phyloP scores from a whole-genome alignment of 2,113 vertebrate species.

The Cepphus grylle region DNA sequence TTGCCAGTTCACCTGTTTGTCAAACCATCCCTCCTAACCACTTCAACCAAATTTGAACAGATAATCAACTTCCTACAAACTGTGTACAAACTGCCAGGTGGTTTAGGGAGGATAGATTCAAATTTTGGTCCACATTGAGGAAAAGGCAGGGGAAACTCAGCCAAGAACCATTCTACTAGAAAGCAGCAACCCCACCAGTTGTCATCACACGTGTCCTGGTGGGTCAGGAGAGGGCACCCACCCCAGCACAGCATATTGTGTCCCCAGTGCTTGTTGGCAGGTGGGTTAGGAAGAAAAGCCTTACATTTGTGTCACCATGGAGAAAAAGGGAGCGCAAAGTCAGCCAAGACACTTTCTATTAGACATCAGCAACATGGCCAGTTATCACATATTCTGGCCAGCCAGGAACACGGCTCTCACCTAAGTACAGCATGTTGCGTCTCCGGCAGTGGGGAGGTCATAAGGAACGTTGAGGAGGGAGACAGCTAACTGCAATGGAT shows the following conservation, averaged over 20 bases:
- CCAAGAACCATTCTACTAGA: neutral
- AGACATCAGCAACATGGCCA: neutral
- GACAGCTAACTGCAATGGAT: neutral
- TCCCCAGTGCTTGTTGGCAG: neutral
- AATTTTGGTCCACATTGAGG: neutral
- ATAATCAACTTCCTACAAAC: neutral
- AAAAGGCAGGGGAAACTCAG: neutral
- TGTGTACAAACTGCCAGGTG: neutral
- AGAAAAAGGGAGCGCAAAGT: neutral
- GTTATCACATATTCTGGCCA: neutral
- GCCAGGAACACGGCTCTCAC: neutral
- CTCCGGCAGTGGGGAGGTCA: fast-evolving
- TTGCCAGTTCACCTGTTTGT: neutral
- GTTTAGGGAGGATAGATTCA: neutral
- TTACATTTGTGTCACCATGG: neutral
- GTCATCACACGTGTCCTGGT: fast-evolving
- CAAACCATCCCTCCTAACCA: neutral
- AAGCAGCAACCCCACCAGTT: neutral
- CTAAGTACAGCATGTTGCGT: neutral
- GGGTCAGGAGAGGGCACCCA: neutral
- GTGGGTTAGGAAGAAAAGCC: neutral
- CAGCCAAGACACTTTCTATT: neutral
- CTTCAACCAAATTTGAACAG: neutral
- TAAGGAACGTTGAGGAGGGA: neutral
- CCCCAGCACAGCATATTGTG: neutral